These are phyloP conservation scores for Zygogramma bicolorata DNA, from an alignment of 2,888 invertebrate genomes.

Conservation along the genomic window DNA sequence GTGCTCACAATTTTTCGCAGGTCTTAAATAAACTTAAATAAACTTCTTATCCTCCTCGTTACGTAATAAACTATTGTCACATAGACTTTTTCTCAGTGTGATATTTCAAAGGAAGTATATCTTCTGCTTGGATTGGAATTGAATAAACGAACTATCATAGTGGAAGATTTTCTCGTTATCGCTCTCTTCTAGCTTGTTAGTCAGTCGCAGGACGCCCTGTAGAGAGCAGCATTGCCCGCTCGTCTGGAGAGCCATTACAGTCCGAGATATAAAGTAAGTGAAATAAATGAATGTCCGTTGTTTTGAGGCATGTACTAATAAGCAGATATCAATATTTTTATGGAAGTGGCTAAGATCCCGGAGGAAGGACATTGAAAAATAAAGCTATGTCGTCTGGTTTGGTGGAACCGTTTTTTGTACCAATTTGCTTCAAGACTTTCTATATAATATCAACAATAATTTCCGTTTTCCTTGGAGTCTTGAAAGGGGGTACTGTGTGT, in stretches of 20 bases:
- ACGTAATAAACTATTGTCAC: too few relatives aligned
- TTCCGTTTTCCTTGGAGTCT: too few relatives aligned
- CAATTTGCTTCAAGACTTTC: too few relatives aligned
- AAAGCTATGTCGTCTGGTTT: too few relatives aligned
- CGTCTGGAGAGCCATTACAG: background rate
- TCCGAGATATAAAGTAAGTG: slow-evolving; percentile 54
- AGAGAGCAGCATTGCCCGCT: background rate
- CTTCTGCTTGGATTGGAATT: background rate
- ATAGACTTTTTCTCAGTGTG: too few relatives aligned
- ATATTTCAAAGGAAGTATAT: background rate
- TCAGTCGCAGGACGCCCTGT: background rate
- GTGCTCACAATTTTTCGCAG: too few relatives aligned
- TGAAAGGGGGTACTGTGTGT: too few relatives aligned
- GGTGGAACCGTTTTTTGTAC: too few relatives aligned
- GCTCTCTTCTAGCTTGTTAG: background rate
- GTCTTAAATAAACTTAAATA: too few relatives aligned
- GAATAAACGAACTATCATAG: background rate
- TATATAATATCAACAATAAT: too few relatives aligned
- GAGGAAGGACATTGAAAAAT: too few relatives aligned
- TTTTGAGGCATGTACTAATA: slow-evolving; percentile 56
- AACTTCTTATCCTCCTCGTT: too few relatives aligned
- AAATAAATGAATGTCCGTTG: slow-evolving; percentile 56
- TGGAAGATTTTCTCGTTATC: background rate
- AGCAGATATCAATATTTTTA: slow-evolving; percentile 56
- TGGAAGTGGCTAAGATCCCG: background rate